phyloP scores from a whole-genome alignment of 2,797 vertebrate species.

The Pelochelys cantorii region DNA sequence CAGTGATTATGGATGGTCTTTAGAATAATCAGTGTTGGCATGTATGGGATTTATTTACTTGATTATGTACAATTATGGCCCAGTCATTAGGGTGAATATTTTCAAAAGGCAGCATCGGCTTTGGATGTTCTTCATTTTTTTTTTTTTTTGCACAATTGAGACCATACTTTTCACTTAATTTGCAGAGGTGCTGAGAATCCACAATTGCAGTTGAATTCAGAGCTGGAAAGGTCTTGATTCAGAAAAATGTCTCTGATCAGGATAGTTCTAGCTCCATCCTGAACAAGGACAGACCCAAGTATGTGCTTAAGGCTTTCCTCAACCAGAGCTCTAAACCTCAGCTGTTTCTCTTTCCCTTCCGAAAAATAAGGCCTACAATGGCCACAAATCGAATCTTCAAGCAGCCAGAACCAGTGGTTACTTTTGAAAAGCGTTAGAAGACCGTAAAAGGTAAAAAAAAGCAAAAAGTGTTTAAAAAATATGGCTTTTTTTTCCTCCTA shows the following conservation, averaged over 20 bases:
- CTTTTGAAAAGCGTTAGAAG: not conserved
- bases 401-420: not conserved
- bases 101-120: not conserved
- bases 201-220: not conserved
- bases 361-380: not conserved
- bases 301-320: not conserved
- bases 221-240: not conserved
- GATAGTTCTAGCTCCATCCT: not conserved
- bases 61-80: not conserved
- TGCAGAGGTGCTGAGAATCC: not conserved
- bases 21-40: not conserved
- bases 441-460: slow-evolving; percentile 14
- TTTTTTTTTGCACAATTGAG: not conserved
- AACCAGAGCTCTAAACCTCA: not conserved
- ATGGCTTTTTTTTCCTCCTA: slow-evolving; percentile 69
- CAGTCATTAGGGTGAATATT: not conserved
- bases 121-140: not conserved
- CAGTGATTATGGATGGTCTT: slow-evolving; percentile 22
- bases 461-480: slow-evolving; percentile 62
- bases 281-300: not conserved
- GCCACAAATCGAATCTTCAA: not conserved
- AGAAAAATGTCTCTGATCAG: not conserved
- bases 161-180: not conserved
- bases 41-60: not conserved
- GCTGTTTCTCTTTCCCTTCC: not conserved